These are phyloP conservation scores for Pyrocephalus nanus DNA, from an alignment of 2,797 vertebrate genomes.

Conservation along the genomic window DNA sequence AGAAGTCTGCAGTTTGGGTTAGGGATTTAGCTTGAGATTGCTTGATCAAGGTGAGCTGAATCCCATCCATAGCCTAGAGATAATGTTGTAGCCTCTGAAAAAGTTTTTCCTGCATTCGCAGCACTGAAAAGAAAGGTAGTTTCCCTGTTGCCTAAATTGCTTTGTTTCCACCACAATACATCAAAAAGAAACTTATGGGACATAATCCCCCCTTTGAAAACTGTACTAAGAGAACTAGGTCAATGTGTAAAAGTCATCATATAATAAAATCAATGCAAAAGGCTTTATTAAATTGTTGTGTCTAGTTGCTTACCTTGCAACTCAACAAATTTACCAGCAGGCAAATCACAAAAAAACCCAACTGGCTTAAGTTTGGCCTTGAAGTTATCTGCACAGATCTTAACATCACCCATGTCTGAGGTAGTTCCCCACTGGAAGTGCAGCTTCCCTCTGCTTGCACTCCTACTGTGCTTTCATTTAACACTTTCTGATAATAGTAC, in stretches of 20 bases:
- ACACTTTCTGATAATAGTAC: rapidly evolving
- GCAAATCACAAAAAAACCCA: neutral
- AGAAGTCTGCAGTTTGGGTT: neutral
- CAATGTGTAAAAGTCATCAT: neutral
- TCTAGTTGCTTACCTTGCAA: neutral
- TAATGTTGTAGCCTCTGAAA: neutral
- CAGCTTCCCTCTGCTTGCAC: neutral
- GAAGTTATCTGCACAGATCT: neutral
- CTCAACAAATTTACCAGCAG: neutral
- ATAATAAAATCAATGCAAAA: neutral
- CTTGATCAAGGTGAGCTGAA: neutral
- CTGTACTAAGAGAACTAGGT: neutral
- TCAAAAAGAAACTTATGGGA: neutral
- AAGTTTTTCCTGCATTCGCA: neutral
- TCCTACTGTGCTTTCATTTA: neutral
- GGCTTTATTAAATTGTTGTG: neutral
- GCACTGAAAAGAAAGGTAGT: neutral
- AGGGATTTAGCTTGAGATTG: neutral
- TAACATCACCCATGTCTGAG: neutral
- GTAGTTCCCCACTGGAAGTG: neutral
- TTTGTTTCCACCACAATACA: neutral
- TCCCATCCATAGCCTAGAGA: neutral
- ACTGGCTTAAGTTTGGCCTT: neutral
- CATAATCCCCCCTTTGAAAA: neutral
- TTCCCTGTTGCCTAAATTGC: neutral